Base-by-base conservation (phyloP, 1,140 invertebrate species). In the Ips nitidus region DNA sequence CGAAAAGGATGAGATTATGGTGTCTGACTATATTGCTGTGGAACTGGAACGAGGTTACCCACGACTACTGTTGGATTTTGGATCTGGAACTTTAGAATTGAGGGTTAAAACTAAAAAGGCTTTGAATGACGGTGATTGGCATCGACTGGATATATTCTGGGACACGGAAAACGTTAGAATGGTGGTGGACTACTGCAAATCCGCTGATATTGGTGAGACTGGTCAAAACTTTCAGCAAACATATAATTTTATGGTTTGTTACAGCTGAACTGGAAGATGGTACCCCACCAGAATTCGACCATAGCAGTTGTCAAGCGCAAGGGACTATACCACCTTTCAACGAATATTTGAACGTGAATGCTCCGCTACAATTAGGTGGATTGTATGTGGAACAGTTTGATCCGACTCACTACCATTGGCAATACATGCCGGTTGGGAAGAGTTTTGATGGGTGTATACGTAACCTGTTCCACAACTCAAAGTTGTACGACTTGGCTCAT, bases 341-440 rank as follows among this genome's bases (percentile, higher is more conserved):
- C 80, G 94, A 97, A 81, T 98, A 96, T 77, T 84, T 99, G 2
- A 98, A 99, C 83, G 94, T 98, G 0, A 98, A 98, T 82, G 90
- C 94, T 0, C 94, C 96, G 0, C 83, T 98, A 39, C 95, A 98
- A 84, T 86, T 99, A 55, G 96, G 96, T 45, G 97, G 97, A 1
- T 81, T 94, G 2, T 91, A 93, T 76, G 88, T 94, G 22, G 91
- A 94, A 75, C 90, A 92, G 72, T 92, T 93, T 71, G 93, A 95
- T 74, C 92, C 91, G 1, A 88, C 89, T 5, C 88, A 91, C 61
- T 96, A 94, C 78, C 89, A 90, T 72, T 94, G 91, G 91, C 89
- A 91, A 73, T 90, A 90, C 74, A 92, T 94, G 85, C 94, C 94
- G 3, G 87, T 90, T 50, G 92, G 90, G 4, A 93, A 93, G 82